These are phyloP conservation scores for Sternotherus odoratus DNA, from an alignment of 2,797 vertebrate species.

Conservation along the genomic window DNA sequence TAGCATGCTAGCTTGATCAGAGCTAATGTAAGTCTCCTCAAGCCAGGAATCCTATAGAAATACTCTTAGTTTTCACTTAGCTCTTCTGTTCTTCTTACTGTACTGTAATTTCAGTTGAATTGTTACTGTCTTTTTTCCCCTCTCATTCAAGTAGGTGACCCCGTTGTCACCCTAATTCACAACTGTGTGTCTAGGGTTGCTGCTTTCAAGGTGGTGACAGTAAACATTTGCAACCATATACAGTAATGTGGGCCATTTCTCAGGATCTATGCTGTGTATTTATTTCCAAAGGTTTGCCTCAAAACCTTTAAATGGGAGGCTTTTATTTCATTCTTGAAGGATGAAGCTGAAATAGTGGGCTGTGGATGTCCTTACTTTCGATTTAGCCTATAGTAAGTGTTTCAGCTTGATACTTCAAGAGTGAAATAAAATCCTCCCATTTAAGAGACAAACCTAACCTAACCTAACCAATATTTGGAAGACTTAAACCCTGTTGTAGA, in stretches of 20 bases:
- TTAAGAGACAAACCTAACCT: not conserved
- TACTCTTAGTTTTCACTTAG: not conserved
- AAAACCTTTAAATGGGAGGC: not conserved
- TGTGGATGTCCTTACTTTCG: not conserved
- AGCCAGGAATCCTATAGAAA: too few relatives aligned
- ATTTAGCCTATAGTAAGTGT: not conserved
- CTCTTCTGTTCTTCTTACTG: not conserved
- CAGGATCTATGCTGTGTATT: not conserved
- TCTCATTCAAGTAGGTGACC: not conserved
- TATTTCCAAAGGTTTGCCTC: not conserved
- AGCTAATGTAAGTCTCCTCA: too few relatives aligned
- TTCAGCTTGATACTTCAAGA: constrained; percentile 13
- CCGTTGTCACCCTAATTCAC: not conserved
- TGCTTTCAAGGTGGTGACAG: constrained; percentile 12
- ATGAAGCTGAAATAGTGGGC: not conserved
- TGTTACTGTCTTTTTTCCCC: not conserved
- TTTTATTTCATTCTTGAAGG: not conserved
- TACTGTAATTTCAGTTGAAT: not conserved
- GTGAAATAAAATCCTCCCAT: not conserved
- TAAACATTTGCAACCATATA: not conserved
- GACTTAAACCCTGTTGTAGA: not conserved
- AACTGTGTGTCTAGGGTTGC: not conserved
- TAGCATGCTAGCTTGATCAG: too few relatives aligned
- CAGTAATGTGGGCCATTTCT: not conserved
- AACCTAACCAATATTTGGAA: not conserved